Conservation (phyloP, 2,113 vertebrate species). For the Sceloporus tristichus region DNA sequence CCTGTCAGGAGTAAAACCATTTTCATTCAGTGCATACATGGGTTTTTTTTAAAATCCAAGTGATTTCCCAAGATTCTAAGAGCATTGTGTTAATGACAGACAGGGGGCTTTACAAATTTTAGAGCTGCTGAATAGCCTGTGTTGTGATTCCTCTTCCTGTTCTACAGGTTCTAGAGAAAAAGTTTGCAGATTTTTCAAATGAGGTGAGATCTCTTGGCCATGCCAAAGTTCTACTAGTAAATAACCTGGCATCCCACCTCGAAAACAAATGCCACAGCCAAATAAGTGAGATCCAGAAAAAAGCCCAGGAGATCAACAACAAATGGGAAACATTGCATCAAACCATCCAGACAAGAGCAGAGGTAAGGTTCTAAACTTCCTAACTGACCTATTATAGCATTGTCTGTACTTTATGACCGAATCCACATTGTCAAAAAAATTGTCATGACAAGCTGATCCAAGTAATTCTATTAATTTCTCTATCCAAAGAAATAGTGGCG, state of each 20-base stretch:
- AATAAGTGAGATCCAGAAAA: conserved; percentile 73
- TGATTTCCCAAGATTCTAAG: conserved; percentile 1
- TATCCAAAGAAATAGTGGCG: too few species aligned
- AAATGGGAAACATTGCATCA: conserved; percentile 83
- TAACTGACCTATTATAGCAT: conserved; percentile 25
- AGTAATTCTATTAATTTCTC: not conserved
- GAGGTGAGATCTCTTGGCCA: conserved; percentile 83
- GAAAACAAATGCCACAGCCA: conserved; percentile 61
- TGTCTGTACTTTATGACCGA: not conserved
- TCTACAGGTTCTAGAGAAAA: conserved; percentile 85
- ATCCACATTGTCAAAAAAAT: not conserved
- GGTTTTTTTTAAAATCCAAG: not conserved
- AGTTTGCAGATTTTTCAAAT: conserved; percentile 83
- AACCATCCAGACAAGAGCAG: conserved; percentile 75
- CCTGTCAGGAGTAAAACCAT: not conserved
- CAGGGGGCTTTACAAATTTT: not conserved
- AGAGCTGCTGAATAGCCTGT: not conserved
- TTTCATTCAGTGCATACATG: not conserved
- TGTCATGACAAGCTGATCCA: not conserved
- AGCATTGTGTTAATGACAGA: not conserved
- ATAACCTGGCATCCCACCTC: conserved; percentile 78
- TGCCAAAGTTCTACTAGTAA: conserved; percentile 78
- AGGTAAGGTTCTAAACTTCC: conserved; percentile 76
- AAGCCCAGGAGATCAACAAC: conserved; percentile 69
- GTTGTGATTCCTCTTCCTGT: not conserved